Evolutionary conservation across 64 coral and sea anemone genomes (phyloP).

Genomic region (Stichodactyla mertensii): DNA sequence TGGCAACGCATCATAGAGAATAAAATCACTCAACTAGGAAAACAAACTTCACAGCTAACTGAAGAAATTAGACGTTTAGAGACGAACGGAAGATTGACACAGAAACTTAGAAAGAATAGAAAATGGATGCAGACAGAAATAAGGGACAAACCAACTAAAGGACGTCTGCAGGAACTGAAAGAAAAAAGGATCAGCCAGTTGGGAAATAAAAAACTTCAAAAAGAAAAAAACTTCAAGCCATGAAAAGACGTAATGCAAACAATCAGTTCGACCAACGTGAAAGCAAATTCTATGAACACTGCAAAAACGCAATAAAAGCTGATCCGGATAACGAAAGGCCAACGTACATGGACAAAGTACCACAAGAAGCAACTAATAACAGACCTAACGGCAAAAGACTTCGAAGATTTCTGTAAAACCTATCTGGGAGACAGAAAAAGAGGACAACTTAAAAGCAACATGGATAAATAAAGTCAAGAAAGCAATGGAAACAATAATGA

Average conservation of each 20-base stretch:
- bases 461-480: too few relatives aligned
- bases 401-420: neutral
- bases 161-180: neutral
- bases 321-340: constrained; percentile 3
- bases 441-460: neutral
- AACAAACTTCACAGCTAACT: neutral
- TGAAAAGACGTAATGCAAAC: neutral
- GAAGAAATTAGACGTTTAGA: neutral
- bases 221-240: neutral
- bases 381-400: neutral
- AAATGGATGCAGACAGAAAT: constrained; percentile 23
- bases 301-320: constrained; percentile 11
- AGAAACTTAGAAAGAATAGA: neutral
- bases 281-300: constrained; percentile 28
- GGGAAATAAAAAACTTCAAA: neutral
- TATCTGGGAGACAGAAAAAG: neutral
- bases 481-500: too few relatives aligned
- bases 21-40: neutral
- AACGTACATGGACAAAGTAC: neutral
- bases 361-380: neutral
- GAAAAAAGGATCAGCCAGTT: neutral
- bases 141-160: neutral
- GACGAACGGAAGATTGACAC: neutral
- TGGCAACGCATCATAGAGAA: neutral
- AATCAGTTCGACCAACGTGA: constrained; percentile 11